phyloP scores from a whole-genome alignment of 1,140 invertebrate species.

The Cyrtorhinus lividipennis region DNA sequence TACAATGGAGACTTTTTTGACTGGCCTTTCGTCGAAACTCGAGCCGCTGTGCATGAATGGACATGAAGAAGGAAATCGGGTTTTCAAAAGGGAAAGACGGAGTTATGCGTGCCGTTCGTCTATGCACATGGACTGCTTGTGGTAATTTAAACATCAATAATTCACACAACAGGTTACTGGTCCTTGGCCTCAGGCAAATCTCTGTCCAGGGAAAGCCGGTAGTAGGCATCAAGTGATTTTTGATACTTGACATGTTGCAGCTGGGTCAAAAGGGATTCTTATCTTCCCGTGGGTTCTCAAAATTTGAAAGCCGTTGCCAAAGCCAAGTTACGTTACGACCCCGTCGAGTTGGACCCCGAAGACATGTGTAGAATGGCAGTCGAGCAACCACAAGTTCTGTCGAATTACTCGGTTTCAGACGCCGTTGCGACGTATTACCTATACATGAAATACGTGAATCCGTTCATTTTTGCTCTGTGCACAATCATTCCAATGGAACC shows the following conservation, averaged over 20 bases:
- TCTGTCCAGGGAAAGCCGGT: background rate
- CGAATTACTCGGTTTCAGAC: constrained; percentile 98
- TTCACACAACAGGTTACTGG: too few species aligned
- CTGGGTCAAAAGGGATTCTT: constrained; percentile 96
- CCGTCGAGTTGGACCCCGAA: constrained; percentile 95
- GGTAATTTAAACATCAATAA: too few species aligned
- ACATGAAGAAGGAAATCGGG: constrained; percentile 89
- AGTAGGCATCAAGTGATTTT: too few species aligned
- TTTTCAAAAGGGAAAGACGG: constrained; percentile 72
- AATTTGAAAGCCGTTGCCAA: constrained; percentile 96
- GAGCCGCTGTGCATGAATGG: constrained; percentile 72
- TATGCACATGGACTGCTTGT: constrained; percentile 96
- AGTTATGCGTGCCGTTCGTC: constrained; percentile 69
- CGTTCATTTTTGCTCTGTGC: constrained; percentile 96
- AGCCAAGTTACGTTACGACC: constrained; percentile 92
- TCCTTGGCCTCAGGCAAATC: background rate
- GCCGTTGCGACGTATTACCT: constrained; percentile 98
- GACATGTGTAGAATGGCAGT: constrained; percentile 94
- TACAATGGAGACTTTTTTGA: constrained; percentile 99
- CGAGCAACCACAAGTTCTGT: constrained; percentile 85
- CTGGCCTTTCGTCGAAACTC: constrained; percentile 95
- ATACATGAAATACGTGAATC: constrained; percentile 99
- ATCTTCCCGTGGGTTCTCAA: constrained; percentile 92
- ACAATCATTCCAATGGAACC: constrained; percentile 98
- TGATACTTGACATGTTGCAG: constrained; percentile 34